Base-by-base conservation (phyloP, 2,888 invertebrate genomes). In the Octonoba sinensis region DNA sequence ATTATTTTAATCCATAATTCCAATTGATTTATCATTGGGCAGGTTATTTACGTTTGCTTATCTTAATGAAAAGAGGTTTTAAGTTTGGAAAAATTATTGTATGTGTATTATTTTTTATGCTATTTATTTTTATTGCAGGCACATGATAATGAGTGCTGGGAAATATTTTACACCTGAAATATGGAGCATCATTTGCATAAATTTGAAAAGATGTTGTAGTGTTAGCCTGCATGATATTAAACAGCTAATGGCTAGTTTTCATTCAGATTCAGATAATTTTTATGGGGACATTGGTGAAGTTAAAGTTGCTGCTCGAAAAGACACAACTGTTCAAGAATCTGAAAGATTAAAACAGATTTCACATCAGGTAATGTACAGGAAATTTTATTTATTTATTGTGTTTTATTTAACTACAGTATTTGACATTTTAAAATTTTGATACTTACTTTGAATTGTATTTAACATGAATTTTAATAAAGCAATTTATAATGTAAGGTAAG, bases 221-320 rank as follows among this genome's bases (percentile, higher is more conserved):
- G 88, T 89, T 20, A 96, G 96, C 67, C 92, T 97, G 72, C 93
- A 94, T 85, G 95, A 96, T 49, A 88, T 97, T 73, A 93, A 95
- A 84, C 96, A 96, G 89, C 90, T 98, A 54, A 95, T 95, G 77
- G 92, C 94, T 86, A 96, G 96, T 51, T 98, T 97, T 88, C 93
- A 95, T 86, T 93, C 94, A 86, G 93, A 95, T 87, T 97, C 97
- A 0, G 95, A 96, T 86, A 96, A 96, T 87, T 97, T 97, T 89
- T 96, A 96, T 88, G 97, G 97, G 0, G 97, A 97, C 88, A 87
- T 89, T 59, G 90, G 89, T 0, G 95, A 95, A 85, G 96, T 97
- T 0, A 96, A 96, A 91, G 96, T 97, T 11, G 97, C 97, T 1
- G 96, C 96, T 0, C 91, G 96, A 64, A 92, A 94, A 81, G 96